Base-by-base conservation (phyloP, 2,888 invertebrate species). In the Athrips mouffetella region DNA sequence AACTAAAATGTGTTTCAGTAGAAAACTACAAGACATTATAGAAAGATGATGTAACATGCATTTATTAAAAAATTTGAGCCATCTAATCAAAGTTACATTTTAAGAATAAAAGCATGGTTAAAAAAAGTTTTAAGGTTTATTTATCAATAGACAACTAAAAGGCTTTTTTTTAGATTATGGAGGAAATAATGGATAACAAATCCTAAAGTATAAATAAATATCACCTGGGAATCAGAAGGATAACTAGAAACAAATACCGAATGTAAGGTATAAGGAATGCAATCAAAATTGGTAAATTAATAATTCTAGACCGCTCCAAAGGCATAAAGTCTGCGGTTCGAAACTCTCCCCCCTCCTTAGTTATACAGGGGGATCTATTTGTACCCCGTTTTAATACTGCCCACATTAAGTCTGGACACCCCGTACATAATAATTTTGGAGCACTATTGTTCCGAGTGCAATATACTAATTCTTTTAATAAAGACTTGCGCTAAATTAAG, bases 281-380 rank as follows among this genome's bases (percentile, higher is more conserved):
- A 81, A 84, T 84, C 79, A 81, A 69, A 76, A 81, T 85, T 79
- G 67, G 78, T 81, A 80, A 84, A 84, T 85, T 85, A 85, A 82
- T 85, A 86, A 86, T 86, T 86, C 85, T 82, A 80, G 82, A 83
- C 76, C 63, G 68, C 76, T 80, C 84, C 72, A 70, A 75, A 78
- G 78, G 80, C 80, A 73, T 82, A 81, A 83, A 84, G 83, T 79
- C 83, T 83, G 84, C 77, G 83, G 83, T 74, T 56, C 49, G 54
- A 56, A 58, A n/a, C n/a, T n/a, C n/a, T n/a, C 66, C 61, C 65
- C 59, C 67, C 60, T 57, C 61, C n/a, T n/a, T n/a, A n/a, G n/a
- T 65, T 27, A 30, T 4, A n/a, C 16, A 11, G 29, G 60, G 73
- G 70, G 67, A 62, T 59, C 77, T 71, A 79, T 83, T 80, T 84